Conservation (phyloP, 2,113 vertebrate genomes). For the Podiceps cristatus region DNA sequence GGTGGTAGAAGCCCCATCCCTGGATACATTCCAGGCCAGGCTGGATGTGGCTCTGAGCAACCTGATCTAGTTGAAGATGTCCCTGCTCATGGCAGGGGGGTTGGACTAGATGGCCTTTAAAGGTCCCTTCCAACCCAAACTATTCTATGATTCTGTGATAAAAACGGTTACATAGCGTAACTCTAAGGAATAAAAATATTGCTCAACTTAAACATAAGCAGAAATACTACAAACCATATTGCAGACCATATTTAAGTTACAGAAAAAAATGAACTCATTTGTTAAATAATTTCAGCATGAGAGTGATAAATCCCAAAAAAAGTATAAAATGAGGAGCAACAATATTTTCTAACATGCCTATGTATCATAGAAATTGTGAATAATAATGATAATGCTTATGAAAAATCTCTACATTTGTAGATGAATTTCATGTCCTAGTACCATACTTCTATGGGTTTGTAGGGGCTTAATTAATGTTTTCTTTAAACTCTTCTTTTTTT, state of each 20-base stretch:
- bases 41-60: no score
- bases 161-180: neutral
- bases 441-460: neutral
- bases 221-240: neutral
- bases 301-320: neutral
- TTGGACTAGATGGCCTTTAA: no score
- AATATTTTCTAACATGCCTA: neutral
- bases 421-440: neutral
- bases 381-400: neutral
- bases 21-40: no score
- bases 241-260: neutral
- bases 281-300: neutral
- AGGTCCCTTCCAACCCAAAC: no score
- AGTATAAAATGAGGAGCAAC: neutral
- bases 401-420: neutral
- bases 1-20: no score
- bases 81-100: no score
- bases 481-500: neutral
- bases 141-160: no score
- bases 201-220: neutral
- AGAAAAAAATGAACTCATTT: neutral
- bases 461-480: neutral
- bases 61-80: no score
- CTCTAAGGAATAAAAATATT: neutral
- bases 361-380: neutral